These are phyloP conservation scores for Ahaetulla prasina DNA, from an alignment of 2,113 vertebrate species.

Conservation along the genomic window DNA sequence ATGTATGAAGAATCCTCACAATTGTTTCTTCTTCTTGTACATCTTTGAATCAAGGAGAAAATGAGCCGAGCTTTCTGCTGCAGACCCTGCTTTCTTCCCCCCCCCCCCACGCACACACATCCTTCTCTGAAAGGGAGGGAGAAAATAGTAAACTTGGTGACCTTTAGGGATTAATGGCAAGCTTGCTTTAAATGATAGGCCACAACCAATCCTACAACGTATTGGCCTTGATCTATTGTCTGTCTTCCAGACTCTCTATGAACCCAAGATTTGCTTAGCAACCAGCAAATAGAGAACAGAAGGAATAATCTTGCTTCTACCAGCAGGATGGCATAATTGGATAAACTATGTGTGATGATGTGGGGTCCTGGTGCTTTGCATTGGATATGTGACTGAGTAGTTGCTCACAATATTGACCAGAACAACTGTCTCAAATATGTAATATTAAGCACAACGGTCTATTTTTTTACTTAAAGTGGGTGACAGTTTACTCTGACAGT, in stretches of 20 bases:
- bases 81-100: neutral
- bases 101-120: neutral
- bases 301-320: neutral
- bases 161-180: slow-evolving; percentile 36
- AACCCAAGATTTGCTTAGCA: slow-evolving; percentile 31
- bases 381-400: neutral
- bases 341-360: neutral
- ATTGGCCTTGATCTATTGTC: slow-evolving; percentile 43
- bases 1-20: neutral
- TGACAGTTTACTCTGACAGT: too few species aligned
- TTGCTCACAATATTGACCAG: neutral
- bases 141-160: slow-evolving; percentile 30
- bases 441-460: neutral
- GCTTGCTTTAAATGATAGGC: slow-evolving; percentile 28
- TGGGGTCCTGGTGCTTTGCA: neutral
- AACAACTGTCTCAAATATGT: neutral
- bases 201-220: slow-evolving; percentile 31
- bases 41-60: neutral
- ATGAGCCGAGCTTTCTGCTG: too few species aligned
- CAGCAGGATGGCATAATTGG: neutral
- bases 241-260: slow-evolving; percentile 25
- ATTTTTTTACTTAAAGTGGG: neutral
- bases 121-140: neutral
- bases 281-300: slow-evolving; percentile 37
- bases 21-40: neutral